Evolutionary conservation across 2,888 invertebrate genomes (phyloP).

Genomic region (Maniola hyperantus): DNA sequence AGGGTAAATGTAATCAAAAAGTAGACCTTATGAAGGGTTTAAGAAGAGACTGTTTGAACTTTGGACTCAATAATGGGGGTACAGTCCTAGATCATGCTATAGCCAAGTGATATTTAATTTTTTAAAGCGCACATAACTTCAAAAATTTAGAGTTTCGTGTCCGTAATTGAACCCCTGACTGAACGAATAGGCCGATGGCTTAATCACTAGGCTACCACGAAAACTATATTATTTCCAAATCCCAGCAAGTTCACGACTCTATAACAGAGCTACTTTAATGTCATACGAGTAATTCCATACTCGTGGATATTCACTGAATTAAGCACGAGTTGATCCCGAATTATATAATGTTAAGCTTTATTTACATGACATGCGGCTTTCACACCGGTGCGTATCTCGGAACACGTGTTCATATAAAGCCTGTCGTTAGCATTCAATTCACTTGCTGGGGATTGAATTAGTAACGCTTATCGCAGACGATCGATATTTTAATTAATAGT

Average conservation of each 20-base stretch:
- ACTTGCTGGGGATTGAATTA: conserved; percentile 27
- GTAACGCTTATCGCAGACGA: neutral
- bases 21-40: neutral
- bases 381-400: conserved; percentile 24
- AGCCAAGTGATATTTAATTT: too few species aligned
- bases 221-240: too few species aligned
- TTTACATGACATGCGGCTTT: conserved; percentile 14
- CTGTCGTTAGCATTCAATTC: conserved; percentile 29
- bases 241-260: too few species aligned
- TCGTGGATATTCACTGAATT: too few species aligned
- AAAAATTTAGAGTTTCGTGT: too few species aligned
- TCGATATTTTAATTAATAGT: neutral
- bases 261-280: too few species aligned
- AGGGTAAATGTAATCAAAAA: conserved; percentile 11
- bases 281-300: too few species aligned
- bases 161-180: too few species aligned
- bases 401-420: conserved; percentile 28
- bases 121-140: too few species aligned
- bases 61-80: neutral
- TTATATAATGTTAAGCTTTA: conserved; percentile 3
- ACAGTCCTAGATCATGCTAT: too few species aligned
- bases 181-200: too few species aligned
- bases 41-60: neutral
- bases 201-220: too few species aligned
- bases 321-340: neutral